These are phyloP conservation scores for Cosmia trapezina DNA, from an alignment of 2,888 invertebrate genomes.

Conservation along the genomic window DNA sequence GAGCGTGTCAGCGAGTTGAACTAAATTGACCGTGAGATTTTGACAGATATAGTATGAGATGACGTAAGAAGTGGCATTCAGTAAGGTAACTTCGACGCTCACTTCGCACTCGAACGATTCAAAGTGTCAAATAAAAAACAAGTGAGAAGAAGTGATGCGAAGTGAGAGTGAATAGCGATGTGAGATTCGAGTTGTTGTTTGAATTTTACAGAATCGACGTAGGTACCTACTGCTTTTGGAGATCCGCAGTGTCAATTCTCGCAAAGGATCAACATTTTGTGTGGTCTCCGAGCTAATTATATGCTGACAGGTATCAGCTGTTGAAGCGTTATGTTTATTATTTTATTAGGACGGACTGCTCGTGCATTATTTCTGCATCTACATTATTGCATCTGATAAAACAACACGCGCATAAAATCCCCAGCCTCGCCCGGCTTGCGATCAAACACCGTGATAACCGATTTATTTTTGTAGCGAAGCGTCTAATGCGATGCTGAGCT, in stretches of 20 bases:
- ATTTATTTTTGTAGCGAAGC: slow-evolving; percentile 71
- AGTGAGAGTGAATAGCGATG: too few relatives aligned
- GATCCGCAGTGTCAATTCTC: neutral
- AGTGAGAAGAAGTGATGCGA: too few relatives aligned
- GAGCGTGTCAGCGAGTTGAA: too few relatives aligned
- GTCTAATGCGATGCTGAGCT: slow-evolving; percentile 53
- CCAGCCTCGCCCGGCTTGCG: slow-evolving; percentile 47
- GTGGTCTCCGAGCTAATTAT: slow-evolving; percentile 9
- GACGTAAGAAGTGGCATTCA: too few relatives aligned
- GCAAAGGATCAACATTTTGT: neutral
- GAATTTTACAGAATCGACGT: too few relatives aligned
- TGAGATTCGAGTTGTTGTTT: too few relatives aligned
- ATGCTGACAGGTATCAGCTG: slow-evolving; percentile 23
- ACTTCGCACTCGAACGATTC: too few relatives aligned
- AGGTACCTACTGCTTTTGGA: too few relatives aligned
- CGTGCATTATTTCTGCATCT: slow-evolving; percentile 2
- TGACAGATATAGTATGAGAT: too few relatives aligned
- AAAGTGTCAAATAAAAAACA: too few relatives aligned
- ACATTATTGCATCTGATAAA: slow-evolving; percentile 34
- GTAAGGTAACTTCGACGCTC: too few relatives aligned
- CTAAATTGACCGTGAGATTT: too few relatives aligned
- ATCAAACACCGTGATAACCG: slow-evolving; percentile 62
- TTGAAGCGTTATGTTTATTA: slow-evolving; percentile 12
- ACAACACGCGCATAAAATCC: slow-evolving; percentile 64
- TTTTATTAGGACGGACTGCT: slow-evolving; percentile 10